Percentiles rank a stretch among this genome's conserved stretches.
Evolutionary conservation across 1,140 invertebrate species (phyloP).

Genomic region (Zaprionus vittiger): DNA sequence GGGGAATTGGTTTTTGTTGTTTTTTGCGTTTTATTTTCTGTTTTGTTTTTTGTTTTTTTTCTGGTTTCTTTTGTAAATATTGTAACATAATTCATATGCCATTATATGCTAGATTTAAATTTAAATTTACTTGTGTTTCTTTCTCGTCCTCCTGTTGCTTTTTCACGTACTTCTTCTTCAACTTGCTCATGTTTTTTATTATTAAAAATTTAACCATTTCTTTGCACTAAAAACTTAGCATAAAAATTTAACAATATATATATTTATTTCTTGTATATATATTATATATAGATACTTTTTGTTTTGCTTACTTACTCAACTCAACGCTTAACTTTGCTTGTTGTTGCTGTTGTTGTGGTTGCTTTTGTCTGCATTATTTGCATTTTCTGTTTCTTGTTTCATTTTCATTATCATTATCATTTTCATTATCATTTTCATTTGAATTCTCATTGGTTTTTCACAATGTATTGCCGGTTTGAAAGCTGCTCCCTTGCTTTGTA

Average conservation of each 20-base stretch:
- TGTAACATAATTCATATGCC: conserved; percentile 75
- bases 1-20: conserved; percentile 35
- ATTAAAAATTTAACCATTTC: conserved; percentile 80
- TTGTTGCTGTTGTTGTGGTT: neutral
- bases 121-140: conserved; percentile 61
- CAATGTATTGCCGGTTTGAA: conserved; percentile 57
- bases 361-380: conserved; percentile 2
- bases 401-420: conserved; percentile 16
- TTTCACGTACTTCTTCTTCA: conserved; percentile 1
- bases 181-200: conserved; percentile 41
- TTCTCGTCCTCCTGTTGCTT: conserved; percentile 18
- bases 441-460: conserved; percentile 3
- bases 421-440: conserved; percentile 9
- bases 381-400: neutral
- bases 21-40: conserved; percentile 19
- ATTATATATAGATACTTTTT: conserved; percentile 63
- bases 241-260: conserved; percentile 79
- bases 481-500: conserved; percentile 81
- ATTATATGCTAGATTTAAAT: conserved; percentile 75
- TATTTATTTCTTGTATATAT: conserved; percentile 65
- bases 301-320: conserved; percentile 49
- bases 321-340: conserved; percentile 45
- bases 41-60: conserved; percentile 32
- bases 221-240: conserved; percentile 80
- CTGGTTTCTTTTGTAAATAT: conserved; percentile 68